A percentile compares a stretch with the other conserved stretches of the same genome.
These are phyloP conservation scores for Tauraco erythrolophus DNA, from an alignment of 2,113 vertebrate species.

Conservation along the genomic window DNA sequence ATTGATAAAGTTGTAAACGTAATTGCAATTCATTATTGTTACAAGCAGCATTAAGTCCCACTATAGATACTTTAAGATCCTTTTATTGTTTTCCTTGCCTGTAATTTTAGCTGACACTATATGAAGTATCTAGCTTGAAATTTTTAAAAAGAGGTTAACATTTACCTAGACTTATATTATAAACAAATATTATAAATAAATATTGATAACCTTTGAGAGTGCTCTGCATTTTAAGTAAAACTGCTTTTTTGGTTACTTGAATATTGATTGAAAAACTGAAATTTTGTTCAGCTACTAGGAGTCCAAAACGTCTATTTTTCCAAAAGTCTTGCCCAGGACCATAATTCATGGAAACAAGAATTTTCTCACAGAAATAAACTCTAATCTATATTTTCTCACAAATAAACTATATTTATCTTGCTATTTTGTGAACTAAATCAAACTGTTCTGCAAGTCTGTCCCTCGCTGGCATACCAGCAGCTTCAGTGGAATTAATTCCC, in stretches of 20 bases:
- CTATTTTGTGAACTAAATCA: not conserved
- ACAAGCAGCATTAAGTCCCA: not conserved
- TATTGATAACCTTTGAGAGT: not conserved
- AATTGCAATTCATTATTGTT: not conserved
- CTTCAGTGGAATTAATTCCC: not conserved
- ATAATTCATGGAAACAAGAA: not conserved
- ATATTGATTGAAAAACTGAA: not conserved
- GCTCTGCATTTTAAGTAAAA: not conserved
- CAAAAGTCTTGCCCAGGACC: not conserved
- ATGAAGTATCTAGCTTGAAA: not conserved
- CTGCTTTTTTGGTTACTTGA: not conserved
- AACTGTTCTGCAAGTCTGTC: not conserved
- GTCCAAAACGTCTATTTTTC: not conserved
- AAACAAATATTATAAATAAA: not conserved
- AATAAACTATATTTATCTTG: not conserved
- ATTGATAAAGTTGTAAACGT: not conserved
- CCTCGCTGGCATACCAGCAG: fast-evolving
- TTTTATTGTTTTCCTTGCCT: not conserved
- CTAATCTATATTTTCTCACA: not conserved
- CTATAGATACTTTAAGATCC: not conserved
- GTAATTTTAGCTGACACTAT: not conserved
- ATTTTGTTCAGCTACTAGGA: not conserved
- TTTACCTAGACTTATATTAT: not conserved
- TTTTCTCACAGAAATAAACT: not conserved
- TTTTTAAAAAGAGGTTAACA: not conserved